These are phyloP conservation scores for Melanocharis versteri DNA, from an alignment of 2,113 vertebrate genomes.

Conservation along the genomic window DNA sequence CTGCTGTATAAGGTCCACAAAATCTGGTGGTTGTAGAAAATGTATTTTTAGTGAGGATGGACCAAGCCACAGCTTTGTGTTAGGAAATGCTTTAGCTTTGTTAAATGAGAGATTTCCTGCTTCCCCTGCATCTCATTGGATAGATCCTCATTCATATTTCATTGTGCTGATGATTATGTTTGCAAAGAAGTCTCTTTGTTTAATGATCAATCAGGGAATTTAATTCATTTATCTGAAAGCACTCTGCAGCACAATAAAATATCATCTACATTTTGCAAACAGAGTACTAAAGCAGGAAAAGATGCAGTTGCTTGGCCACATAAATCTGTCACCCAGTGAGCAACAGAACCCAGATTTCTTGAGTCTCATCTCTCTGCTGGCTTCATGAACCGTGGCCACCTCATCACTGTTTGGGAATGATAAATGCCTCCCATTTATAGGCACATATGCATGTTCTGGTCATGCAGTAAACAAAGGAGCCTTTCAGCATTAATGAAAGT, in stretches of 20 bases:
- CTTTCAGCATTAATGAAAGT: slow-evolving; percentile 54
- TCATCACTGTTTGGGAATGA: slow-evolving; percentile 22
- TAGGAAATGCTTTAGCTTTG: neutral
- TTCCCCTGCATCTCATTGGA: neutral
- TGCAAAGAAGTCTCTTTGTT: neutral
- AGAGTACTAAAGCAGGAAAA: neutral
- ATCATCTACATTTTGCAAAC: neutral
- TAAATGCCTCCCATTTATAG: slow-evolving; percentile 48
- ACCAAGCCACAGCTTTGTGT: neutral
- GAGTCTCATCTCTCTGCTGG: slow-evolving; percentile 37
- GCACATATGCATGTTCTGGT: slow-evolving; percentile 11
- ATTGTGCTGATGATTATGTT: slow-evolving; percentile 2
- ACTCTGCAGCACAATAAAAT: slow-evolving; percentile 1
- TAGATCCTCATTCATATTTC: neutral
- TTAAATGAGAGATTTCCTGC: neutral
- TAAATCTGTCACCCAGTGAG: neutral
- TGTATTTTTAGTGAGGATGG: neutral
- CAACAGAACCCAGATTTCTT: neutral
- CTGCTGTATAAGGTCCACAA: accelerated
- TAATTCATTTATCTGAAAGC: slow-evolving; percentile 29
- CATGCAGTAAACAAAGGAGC: slow-evolving; percentile 49
- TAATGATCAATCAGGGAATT: slow-evolving; percentile 26
- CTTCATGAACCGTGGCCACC: slow-evolving; percentile 34
- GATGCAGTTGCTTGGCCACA: neutral
- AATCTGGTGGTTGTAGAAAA: neutral